Percentiles rank a stretch among this genome's conserved stretches.
Conservation (phyloP, 2,113 vertebrate genomes). For the Myanophis thanlyinensis region DNA sequence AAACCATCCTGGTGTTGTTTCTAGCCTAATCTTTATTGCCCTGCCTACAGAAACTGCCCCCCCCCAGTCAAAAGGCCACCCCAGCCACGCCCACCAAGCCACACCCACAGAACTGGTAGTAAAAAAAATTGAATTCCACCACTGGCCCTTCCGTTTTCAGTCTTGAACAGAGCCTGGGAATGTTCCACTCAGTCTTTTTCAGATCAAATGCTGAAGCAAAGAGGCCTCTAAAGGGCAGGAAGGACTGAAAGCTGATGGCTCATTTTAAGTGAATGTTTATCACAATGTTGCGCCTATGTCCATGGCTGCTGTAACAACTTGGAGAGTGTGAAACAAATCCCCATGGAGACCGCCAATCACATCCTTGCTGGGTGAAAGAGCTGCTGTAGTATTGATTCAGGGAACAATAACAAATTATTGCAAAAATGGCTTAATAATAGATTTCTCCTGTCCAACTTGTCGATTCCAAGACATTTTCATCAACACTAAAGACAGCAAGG, state of each 20-base stretch:
- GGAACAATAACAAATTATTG: constrained; percentile 64
- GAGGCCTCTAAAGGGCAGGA: not conserved
- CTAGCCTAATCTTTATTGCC: no score
- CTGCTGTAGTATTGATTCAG: constrained; percentile 62
- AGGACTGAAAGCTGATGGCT: constrained; percentile 32
- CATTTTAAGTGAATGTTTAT: constrained; percentile 14
- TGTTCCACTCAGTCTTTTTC: not conserved
- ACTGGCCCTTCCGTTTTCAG: no score
- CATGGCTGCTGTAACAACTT: constrained; percentile 43
- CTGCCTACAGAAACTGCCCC: no score
- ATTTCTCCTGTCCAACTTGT: constrained; percentile 44
- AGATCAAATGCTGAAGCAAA: constrained; percentile 12
- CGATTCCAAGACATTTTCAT: constrained; percentile 49
- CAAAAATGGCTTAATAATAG: constrained; percentile 69
- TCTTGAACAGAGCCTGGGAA: not conserved
- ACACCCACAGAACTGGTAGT: no score
- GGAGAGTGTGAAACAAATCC: constrained; percentile 63
- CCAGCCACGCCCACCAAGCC: no score
- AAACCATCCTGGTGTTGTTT: no score
- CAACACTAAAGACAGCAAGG: constrained; percentile 48
- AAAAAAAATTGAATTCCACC: no score
- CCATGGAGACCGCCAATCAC: constrained; percentile 65
- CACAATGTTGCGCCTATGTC: constrained; percentile 38
- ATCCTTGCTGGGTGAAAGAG: constrained; percentile 54
- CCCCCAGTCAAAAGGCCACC: no score